Conservation (phyloP, 2,797 vertebrate genomes). For the Pygocentrus nattereri region DNA sequence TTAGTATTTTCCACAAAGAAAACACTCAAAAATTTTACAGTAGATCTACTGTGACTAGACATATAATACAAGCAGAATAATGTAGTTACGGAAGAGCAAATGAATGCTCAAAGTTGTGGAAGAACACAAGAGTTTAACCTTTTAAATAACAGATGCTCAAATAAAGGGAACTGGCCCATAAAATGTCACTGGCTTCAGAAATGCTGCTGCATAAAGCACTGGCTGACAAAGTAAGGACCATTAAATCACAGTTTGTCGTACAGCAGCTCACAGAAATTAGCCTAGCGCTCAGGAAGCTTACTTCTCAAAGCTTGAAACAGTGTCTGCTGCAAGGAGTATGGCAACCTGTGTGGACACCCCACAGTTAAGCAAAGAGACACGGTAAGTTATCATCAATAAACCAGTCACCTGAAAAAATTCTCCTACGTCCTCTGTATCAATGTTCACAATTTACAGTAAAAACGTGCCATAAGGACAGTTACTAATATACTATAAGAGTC, state of each 20-base stretch:
- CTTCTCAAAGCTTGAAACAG: neutral
- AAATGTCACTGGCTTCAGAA: constrained; percentile 17
- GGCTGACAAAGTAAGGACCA: constrained; percentile 3
- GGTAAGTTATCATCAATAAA: no score
- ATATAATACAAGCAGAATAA: neutral
- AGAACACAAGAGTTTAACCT: constrained; percentile 2
- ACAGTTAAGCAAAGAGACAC: no score
- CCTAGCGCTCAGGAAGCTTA: neutral
- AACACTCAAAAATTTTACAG: neutral
- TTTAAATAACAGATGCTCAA: constrained; percentile 12
- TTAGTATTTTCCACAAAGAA: no score
- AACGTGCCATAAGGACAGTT: no score
- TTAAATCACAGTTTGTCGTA: neutral
- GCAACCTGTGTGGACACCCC: no score
- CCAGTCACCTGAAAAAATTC: no score
- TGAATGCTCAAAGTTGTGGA: neutral
- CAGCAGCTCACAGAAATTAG: neutral
- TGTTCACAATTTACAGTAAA: no score
- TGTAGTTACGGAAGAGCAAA: neutral
- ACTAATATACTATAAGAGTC: no score
- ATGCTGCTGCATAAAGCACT: neutral
- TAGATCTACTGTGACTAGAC: neutral
- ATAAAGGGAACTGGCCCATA: neutral
- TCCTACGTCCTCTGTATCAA: no score
- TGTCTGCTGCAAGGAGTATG: neutral